phyloP scores from a whole-genome alignment of 1,140 invertebrate genomes.

The Drosophila willistoni region DNA sequence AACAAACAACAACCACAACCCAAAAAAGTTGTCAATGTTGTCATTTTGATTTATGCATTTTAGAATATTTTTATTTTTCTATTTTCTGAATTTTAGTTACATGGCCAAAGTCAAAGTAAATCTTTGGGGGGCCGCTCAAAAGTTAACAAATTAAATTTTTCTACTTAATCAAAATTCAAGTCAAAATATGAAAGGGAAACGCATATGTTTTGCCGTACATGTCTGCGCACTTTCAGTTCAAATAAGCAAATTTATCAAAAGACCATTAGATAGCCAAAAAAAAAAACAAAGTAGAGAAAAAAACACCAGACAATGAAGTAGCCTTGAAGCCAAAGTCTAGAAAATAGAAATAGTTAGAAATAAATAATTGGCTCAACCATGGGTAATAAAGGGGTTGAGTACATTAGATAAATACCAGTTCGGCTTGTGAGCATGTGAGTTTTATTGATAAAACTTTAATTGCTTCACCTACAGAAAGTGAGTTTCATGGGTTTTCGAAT shows the following conservation, averaged over 20 bases:
- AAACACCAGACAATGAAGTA: constrained; percentile 25
- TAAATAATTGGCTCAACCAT: constrained; percentile 57
- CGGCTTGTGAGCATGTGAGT: background rate
- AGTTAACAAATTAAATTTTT: constrained; percentile 74
- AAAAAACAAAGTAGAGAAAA: constrained; percentile 4
- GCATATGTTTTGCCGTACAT: constrained; percentile 29
- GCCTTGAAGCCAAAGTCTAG: constrained; percentile 58
- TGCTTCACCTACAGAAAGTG: background rate
- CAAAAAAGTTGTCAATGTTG: constrained; percentile 57
- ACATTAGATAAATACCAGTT: constrained; percentile 13
- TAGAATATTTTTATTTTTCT: constrained; percentile 39
- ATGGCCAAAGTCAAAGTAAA: constrained; percentile 33
- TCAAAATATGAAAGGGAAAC: constrained; percentile 71
- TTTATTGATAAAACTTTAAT: constrained; percentile 10
- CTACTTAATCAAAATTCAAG: constrained; percentile 74
- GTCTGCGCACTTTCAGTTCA: constrained; percentile 52
- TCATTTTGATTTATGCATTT: constrained; percentile 66
- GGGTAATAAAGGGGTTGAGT: constrained; percentile 28
- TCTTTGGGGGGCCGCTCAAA: constrained; percentile 53
- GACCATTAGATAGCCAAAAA: constrained; percentile 63
- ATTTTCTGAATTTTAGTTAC: background rate
- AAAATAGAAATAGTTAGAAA: constrained; percentile 38
- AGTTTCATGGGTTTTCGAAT: background rate
- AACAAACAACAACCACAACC: constrained; percentile 40
- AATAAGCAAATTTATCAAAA: constrained; percentile 75